Percentiles rank a stretch among this genome's conserved stretches.
phyloP scores from a whole-genome alignment of 30 jellyfish, hydroid and myxozoan species.

The Phacellophora camtschatica region DNA sequence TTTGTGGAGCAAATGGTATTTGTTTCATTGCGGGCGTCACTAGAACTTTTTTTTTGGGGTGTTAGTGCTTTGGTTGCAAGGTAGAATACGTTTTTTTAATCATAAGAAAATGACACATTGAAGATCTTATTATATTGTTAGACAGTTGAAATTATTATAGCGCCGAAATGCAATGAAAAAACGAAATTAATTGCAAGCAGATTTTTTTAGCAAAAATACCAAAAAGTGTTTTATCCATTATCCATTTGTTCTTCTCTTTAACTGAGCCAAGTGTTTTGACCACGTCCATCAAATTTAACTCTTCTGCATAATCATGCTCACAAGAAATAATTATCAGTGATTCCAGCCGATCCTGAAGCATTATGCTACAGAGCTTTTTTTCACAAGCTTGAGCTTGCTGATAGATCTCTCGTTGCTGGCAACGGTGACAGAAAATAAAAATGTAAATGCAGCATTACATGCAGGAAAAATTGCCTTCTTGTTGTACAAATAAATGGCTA shows the following conservation, averaged over 20 bases:
- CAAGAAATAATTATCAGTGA: no score
- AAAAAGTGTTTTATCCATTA: background rate
- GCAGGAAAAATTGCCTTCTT: background rate
- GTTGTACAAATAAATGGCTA: background rate
- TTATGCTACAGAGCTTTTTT: no score
- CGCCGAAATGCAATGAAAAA: background rate
- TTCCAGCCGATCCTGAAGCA: no score
- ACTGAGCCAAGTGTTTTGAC: no score
- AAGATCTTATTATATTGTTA: background rate
- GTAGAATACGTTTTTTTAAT: background rate
- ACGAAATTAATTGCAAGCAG: background rate
- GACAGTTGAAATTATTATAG: background rate
- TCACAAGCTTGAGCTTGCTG: no score
- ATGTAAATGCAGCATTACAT: background rate
- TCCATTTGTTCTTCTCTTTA: no score
- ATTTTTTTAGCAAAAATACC: background rate
- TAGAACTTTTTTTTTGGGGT: background rate
- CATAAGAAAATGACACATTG: background rate
- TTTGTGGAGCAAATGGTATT: no score
- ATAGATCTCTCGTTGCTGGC: no score
- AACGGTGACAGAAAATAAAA: no score
- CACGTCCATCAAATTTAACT: no score
- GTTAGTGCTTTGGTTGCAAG: slow-evolving; percentile 2
- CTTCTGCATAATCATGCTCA: no score
- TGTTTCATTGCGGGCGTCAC: background rate